Evolutionary conservation across 2,113 vertebrate species (phyloP).

Genomic region (Atrichornis clamosus): DNA sequence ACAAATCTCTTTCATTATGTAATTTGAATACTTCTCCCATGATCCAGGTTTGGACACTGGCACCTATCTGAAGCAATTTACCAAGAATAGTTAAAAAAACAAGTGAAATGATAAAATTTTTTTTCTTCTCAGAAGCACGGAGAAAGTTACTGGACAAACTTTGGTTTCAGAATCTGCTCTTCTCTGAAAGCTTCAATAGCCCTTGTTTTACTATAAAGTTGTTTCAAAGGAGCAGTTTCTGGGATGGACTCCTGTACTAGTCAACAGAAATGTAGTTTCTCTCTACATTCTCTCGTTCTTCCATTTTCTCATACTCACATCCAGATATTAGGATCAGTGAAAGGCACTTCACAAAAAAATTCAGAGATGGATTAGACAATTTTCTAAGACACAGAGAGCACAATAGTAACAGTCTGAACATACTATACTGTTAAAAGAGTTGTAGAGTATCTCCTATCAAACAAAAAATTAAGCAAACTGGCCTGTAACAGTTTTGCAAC

Average conservation of each 20-base stretch:
- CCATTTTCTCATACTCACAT: neutral
- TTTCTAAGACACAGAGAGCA: neutral
- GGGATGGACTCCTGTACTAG: neutral
- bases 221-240: neutral
- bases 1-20: neutral
- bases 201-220: neutral
- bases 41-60: neutral
- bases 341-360: neutral
- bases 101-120: accelerated
- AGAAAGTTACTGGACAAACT: neutral
- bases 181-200: neutral
- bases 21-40: neutral
- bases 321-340: neutral
- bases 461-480: neutral
- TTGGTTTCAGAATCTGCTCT: neutral
- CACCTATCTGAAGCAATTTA: neutral
- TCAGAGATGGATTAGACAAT: neutral
- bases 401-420: neutral
- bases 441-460: neutral
- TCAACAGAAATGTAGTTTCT: neutral
- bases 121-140: neutral
- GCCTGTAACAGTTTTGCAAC: neutral
- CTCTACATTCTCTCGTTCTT: neutral
- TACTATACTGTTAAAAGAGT: neutral
- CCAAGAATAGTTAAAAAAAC: neutral